Base-by-base conservation (phyloP, 2,113 vertebrate species). In the Nothocercus nigrocapillus region DNA sequence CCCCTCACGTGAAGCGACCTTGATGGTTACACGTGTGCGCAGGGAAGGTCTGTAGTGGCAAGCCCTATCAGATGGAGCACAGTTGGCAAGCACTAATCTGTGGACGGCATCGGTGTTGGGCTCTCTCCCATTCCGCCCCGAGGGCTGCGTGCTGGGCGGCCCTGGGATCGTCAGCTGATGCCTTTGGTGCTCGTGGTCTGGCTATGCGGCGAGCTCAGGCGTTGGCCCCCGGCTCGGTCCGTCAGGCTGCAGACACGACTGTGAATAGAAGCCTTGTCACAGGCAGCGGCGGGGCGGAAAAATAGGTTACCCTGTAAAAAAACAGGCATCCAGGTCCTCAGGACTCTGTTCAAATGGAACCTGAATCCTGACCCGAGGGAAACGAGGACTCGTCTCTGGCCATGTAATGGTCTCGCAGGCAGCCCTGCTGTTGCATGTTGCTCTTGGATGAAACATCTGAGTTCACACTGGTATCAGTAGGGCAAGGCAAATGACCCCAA, bases 91-190 rank as follows among this genome's bases (percentile, higher is more conserved):
- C 1, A 36, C 64, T 61, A 3, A 5, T 83, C 67, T 87, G 78
- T 82, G 61, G 80, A 4, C 16, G 88, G 83, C 89, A 5, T 45
- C 78, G 92, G 38, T 58, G 95, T 59, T 59, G 86, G 87, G 76
- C 24, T 47, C 70, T 77, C 58, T 90, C 78, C 80, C 78, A 16
- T 75, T 84, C 69, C 1, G 1, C 73, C 75, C 66, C 10, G n/a
- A 56, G 87, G 64, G 68, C 75, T 90, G 24, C 58, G 44, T 68
- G 64, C 91, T 94, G 90, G 51, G 89, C 77, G 70, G 32, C 67
- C 95, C 28, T 40, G 88, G 79, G 34, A 13, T 85, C 53, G 63
- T 95, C 90, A 94, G 94, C 91, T 93, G 95, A 87, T 96, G 90
- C 90, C 66, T 94, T 85, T 91, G 76, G 74, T 96, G 91, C 68